Conservation (phyloP, 2,113 vertebrate genomes). For the Callopanchax toddi region DNA sequence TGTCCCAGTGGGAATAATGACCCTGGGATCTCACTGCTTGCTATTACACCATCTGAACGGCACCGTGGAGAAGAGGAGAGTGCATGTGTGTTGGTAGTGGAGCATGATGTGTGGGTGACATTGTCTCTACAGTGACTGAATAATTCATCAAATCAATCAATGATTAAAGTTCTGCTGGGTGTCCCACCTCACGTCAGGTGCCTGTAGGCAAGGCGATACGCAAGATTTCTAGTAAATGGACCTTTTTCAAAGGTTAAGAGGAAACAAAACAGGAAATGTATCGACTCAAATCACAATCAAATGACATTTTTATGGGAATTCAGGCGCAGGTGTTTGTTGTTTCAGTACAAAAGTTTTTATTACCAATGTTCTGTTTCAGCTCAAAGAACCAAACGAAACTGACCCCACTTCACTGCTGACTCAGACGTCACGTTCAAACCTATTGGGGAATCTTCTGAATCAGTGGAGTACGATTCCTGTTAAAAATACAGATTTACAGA, state of each 20-base stretch:
- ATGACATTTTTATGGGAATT: no score
- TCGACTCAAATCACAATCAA: no score
- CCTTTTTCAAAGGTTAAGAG: not conserved
- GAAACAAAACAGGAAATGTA: not conserved
- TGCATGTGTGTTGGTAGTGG: slow-evolving; percentile 7
- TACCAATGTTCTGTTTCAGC: no score
- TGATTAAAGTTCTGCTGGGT: slow-evolving; percentile 68
- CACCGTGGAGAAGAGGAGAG: slow-evolving; percentile 5
- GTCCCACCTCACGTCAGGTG: slow-evolving; percentile 38
- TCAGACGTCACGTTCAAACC: no score
- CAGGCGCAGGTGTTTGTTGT: no score
- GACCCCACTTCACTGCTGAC: no score
- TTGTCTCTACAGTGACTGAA: slow-evolving; percentile 57
- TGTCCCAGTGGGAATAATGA: slow-evolving; percentile 14
- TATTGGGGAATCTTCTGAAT: no score
- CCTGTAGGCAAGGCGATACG: not conserved
- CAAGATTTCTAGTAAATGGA: not conserved
- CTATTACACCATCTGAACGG: slow-evolving; percentile 25
- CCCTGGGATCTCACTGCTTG: slow-evolving; percentile 8
- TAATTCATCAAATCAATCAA: slow-evolving; percentile 69
- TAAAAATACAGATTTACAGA: no score
- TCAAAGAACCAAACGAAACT: no score
- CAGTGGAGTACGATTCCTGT: no score
- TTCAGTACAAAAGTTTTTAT: no score
- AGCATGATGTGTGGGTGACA: slow-evolving; percentile 22